Evolutionary conservation across 2,797 vertebrate species (phyloP).

Genomic region (Catostomus latipinnis): DNA sequence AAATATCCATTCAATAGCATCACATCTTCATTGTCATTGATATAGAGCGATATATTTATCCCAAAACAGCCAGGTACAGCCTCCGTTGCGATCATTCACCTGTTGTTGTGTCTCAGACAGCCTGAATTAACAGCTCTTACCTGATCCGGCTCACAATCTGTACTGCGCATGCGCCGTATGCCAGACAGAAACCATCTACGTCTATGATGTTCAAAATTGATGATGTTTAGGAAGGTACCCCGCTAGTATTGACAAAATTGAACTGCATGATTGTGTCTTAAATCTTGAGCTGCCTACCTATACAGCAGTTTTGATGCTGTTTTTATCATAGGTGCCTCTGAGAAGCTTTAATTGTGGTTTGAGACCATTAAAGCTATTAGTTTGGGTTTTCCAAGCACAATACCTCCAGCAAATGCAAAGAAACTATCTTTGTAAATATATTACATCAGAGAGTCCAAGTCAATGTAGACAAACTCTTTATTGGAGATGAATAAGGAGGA

Average conservation of each 20-base stretch:
- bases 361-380: too few species aligned
- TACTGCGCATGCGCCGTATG: too few species aligned
- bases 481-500: slow-evolving; percentile 33
- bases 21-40: slow-evolving; percentile 11
- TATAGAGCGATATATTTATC: background rate
- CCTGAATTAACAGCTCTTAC: slow-evolving; percentile 64
- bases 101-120: slow-evolving; percentile 53
- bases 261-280: too few species aligned
- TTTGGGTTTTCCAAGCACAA: background rate
- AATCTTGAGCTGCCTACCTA: too few species aligned
- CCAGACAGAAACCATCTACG: too few species aligned
- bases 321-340: too few species aligned
- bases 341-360: too few species aligned
- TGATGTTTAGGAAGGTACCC: too few species aligned
- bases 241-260: too few species aligned
- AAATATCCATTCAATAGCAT: background rate
- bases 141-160: slow-evolving; percentile 63
- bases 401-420: background rate
- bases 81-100: slow-evolving; percentile 61
- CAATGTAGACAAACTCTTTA: background rate
- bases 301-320: too few species aligned
- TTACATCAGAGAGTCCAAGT: slow-evolving; percentile 24
- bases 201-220: too few species aligned
- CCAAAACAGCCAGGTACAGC: background rate
- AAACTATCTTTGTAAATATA: too few species aligned